Evolutionary conservation across 2,888 invertebrate species (phyloP).

Genomic region (Dione juno): DNA sequence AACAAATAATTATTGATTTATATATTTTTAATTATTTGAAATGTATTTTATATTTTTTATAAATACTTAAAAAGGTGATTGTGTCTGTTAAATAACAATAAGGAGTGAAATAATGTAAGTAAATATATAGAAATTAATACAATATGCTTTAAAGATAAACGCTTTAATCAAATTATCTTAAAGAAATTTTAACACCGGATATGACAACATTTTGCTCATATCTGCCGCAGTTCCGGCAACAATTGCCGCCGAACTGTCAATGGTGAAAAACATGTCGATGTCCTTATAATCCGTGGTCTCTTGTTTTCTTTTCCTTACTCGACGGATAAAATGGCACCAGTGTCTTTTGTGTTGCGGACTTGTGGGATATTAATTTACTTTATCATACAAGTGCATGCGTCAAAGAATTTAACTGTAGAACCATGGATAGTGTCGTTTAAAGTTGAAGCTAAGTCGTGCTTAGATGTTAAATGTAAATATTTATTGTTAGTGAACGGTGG

Average conservation of each 20-base stretch:
- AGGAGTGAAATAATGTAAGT: not conserved
- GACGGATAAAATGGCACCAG: constrained; percentile 67
- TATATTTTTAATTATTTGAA: too few relatives aligned
- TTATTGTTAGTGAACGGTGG: constrained; percentile 71
- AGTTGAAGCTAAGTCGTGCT: constrained; percentile 51
- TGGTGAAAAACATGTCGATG: constrained; percentile 68
- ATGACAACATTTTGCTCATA: constrained; percentile 57
- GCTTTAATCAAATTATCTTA: not conserved
- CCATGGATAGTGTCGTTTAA: constrained; percentile 52
- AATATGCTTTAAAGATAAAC: not conserved
- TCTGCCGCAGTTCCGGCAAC: constrained; percentile 74
- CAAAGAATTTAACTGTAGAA: constrained; percentile 39
- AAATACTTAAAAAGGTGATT: too few relatives aligned
- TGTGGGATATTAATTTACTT: constrained; percentile 73
- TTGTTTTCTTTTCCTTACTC: constrained; percentile 61
- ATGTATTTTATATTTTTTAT: too few relatives aligned
- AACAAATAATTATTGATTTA: too few relatives aligned
- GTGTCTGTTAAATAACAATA: too few relatives aligned
- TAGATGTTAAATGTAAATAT: constrained; percentile 72
- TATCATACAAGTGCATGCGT: constrained; percentile 29
- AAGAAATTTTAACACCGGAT: constrained; percentile 54
- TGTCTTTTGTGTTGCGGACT: constrained; percentile 73
- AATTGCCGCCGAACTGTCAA: constrained; percentile 77
- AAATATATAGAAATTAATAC: not conserved
- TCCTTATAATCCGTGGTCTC: constrained; percentile 51